Percentiles rank a stretch among this genome's conserved stretches.
These are phyloP conservation scores for Heliconius hermathena DNA, from an alignment of 1,140 invertebrate genomes.

Conservation along the genomic window DNA sequence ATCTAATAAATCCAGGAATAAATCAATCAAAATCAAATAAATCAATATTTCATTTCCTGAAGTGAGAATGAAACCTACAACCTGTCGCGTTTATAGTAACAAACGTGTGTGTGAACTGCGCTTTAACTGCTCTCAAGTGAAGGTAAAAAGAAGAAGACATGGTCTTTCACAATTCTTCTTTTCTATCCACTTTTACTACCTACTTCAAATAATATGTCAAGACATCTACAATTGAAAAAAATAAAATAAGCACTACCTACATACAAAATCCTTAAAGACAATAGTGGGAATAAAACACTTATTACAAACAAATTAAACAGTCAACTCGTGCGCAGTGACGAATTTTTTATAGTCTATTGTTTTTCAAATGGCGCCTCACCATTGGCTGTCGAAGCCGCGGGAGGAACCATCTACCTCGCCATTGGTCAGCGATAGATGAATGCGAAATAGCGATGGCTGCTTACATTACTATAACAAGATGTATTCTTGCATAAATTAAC, in stretches of 20 bases:
- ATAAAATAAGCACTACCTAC: background rate
- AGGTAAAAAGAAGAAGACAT: too few relatives aligned
- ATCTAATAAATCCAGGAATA: too few relatives aligned
- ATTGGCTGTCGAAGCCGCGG: slow-evolving; percentile 62
- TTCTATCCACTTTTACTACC: too few relatives aligned
- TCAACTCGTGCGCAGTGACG: slow-evolving; percentile 68
- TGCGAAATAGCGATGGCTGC: slow-evolving; percentile 75
- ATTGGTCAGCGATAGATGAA: slow-evolving; percentile 65
- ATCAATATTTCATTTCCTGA: too few relatives aligned
- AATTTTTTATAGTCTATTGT: slow-evolving; percentile 80
- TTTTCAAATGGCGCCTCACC: slow-evolving; percentile 66
- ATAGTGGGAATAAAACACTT: background rate
- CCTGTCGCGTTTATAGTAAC: too few relatives aligned
- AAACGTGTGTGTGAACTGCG: too few relatives aligned
- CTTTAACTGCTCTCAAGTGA: too few relatives aligned
- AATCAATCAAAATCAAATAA: too few relatives aligned
- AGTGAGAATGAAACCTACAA: too few relatives aligned
- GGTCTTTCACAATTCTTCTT: too few relatives aligned
- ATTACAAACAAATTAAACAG: slow-evolving; percentile 47
- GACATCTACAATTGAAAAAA: background rate
- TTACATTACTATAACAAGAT: slow-evolving; percentile 66
- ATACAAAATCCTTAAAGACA: background rate
- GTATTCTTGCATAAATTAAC: slow-evolving; percentile 76
- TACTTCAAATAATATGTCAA: too few relatives aligned
- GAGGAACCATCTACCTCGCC: slow-evolving; percentile 55